phyloP scores from a whole-genome alignment of 2,113 vertebrate species.

The human region DNA sequence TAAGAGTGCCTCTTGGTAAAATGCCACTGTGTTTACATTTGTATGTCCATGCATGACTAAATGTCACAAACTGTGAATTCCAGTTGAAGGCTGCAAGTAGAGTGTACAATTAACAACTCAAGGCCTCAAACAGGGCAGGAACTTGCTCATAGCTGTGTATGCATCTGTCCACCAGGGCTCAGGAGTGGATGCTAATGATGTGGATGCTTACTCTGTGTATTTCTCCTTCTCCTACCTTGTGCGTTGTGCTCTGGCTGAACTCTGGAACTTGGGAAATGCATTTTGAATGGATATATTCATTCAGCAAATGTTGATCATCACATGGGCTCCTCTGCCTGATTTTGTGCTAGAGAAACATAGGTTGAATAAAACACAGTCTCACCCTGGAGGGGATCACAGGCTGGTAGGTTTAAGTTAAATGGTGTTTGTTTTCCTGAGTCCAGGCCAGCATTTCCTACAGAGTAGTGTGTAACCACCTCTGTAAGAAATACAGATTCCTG shows the following conservation, averaged over 20 bases:
- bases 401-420: not conserved
- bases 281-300: not conserved
- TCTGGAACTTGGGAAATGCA: not conserved
- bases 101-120: fast-evolving
- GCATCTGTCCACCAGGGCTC: not conserved
- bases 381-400: not conserved
- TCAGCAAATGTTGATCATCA: not conserved
- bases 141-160: not conserved
- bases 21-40: not conserved
- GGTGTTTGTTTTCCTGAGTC: not conserved
- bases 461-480: not conserved
- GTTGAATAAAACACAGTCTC: not conserved
- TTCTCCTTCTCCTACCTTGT: not conserved
- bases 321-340: not conserved
- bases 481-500: not conserved
- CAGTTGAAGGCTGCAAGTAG: not conserved
- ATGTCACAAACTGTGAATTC: not conserved
- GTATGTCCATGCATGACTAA: not conserved
- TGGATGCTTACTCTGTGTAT: not conserved
- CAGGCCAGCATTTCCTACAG: not conserved
- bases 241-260: not conserved
- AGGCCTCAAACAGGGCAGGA: not conserved
- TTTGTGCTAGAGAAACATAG: not conserved
- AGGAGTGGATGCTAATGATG: not conserved
- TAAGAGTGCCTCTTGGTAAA: not conserved